These are phyloP conservation scores for Rhodophaea formosa DNA, from an alignment of 2,888 invertebrate genomes.

Conservation along the genomic window DNA sequence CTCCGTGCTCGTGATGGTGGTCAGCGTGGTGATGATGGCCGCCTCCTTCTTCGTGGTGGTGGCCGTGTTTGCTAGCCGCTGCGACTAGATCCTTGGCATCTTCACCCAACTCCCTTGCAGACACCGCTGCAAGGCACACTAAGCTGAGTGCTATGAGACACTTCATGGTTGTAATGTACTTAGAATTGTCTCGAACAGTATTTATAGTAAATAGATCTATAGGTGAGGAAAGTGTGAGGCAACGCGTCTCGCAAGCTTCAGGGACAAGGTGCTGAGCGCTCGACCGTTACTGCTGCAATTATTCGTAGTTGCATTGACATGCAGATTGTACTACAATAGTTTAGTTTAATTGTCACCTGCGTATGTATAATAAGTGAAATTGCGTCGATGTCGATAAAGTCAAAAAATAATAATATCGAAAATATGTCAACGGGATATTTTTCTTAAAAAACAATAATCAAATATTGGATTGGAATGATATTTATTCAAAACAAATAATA, in stretches of 20 bases:
- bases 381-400: not conserved
- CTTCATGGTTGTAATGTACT: slow-evolving; percentile 66
- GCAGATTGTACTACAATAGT: slow-evolving; percentile 13
- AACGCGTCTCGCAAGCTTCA: slow-evolving; percentile 48
- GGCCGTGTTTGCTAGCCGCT: slow-evolving; percentile 62
- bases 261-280: slow-evolving; percentile 56
- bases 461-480: too few species aligned
- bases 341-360: slow-evolving; percentile 7
- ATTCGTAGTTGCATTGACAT: slow-evolving; percentile 27
- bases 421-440: too few species aligned
- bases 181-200: slow-evolving; percentile 44
- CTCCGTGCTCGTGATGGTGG: slow-evolving; percentile 70
- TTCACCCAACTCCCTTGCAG: slow-evolving; percentile 59
- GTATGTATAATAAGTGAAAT: not conserved
- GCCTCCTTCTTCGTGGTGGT: slow-evolving; percentile 67
- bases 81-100: slow-evolving; percentile 68
- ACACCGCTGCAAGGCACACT: slow-evolving; percentile 66
- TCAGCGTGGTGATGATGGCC: slow-evolving; percentile 70
- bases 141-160: slow-evolving; percentile 60
- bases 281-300: slow-evolving; percentile 59
- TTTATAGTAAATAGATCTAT: slow-evolving; percentile 59
- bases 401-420: too few species aligned
- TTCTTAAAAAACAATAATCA: too few species aligned
- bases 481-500: too few species aligned
- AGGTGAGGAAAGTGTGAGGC: slow-evolving; percentile 69